Percentiles rank a stretch among this genome's conserved stretches.
Conservation (phyloP, 1,140 invertebrate genomes). For the Ceratosolen solmsi region DNA sequence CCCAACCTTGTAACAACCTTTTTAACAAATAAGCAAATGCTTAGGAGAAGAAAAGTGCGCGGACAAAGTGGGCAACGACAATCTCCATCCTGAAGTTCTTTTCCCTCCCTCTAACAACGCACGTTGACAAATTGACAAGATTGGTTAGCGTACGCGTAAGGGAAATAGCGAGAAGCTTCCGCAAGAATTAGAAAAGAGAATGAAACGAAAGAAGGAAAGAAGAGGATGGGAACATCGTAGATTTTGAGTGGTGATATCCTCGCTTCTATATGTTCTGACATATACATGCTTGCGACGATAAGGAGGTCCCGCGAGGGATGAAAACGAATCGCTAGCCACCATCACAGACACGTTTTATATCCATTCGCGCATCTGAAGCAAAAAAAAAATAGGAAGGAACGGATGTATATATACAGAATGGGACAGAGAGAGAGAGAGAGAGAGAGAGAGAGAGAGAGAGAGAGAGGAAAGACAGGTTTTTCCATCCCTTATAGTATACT, state of each 20-base stretch:
- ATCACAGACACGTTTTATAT: conserved; percentile 18
- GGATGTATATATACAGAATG: neutral
- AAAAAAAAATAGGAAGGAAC: neutral
- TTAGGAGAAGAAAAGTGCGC: neutral
- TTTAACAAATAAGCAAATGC: too few relatives aligned
- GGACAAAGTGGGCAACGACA: neutral
- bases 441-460: neutral
- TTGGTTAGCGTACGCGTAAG: conserved; percentile 50
- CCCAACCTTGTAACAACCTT: too few relatives aligned
- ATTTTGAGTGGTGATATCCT: conserved; percentile 27
- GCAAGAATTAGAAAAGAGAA: conserved; percentile 61
- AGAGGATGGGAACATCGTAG: conserved; percentile 31
- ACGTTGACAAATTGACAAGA: conserved; percentile 63
- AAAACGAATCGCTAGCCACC: conserved; percentile 37
- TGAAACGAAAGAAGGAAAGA: conserved; percentile 27
- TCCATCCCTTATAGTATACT: neutral
- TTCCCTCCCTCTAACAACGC: neutral
- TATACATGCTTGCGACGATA: conserved; percentile 13
- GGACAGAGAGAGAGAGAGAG: neutral
- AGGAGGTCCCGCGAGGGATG: conserved; percentile 29
- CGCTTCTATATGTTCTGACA: neutral
- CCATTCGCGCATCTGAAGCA: conserved; percentile 18
- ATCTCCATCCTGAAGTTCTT: neutral
- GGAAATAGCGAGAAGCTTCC: conserved; percentile 53
- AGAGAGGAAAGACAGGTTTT: neutral